Evolutionary conservation across 2,888 invertebrate genomes (phyloP).

Genomic region (Hofmannophila pseudospretella): DNA sequence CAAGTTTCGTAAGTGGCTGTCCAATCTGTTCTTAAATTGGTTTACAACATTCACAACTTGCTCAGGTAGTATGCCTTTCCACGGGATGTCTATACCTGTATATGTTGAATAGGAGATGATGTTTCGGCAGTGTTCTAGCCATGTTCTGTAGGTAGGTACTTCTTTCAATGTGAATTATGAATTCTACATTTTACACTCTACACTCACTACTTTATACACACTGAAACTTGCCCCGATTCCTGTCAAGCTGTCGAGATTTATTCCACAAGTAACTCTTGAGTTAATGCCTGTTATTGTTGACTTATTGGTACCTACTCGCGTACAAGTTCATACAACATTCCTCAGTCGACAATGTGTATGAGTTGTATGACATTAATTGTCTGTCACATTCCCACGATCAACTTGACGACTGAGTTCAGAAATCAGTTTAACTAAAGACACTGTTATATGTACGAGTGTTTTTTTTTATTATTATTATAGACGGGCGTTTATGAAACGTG

Average conservation of each 20-base stretch:
- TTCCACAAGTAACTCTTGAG: conserved; percentile 9
- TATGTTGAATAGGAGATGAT: too few relatives aligned
- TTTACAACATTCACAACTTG: too few relatives aligned
- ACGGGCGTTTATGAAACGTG: neutral
- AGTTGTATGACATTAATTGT: conserved; percentile 17
- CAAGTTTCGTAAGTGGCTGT: too few relatives aligned
- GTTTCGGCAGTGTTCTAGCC: too few relatives aligned
- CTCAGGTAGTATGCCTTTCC: too few relatives aligned
- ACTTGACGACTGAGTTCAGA: neutral
- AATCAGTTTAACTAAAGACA: neutral
- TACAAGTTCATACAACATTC: neutral
- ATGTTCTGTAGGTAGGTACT: too few relatives aligned
- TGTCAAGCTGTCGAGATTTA: conserved; percentile 12
- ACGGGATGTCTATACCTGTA: too few relatives aligned
- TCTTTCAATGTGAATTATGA: too few relatives aligned
- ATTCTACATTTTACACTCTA: too few relatives aligned
- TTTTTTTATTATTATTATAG: neutral
- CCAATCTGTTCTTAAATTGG: too few relatives aligned
- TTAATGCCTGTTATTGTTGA: neutral
- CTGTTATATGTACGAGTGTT: neutral
- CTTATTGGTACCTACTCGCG: too few relatives aligned
- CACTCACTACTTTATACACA: too few relatives aligned
- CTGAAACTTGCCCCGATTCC: conserved; percentile 6
- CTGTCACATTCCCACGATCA: conserved; percentile 3
- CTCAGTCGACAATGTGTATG: neutral